These are phyloP conservation scores for Psettodes erumei DNA, from an alignment of 2,113 vertebrate genomes.

Conservation along the genomic window DNA sequence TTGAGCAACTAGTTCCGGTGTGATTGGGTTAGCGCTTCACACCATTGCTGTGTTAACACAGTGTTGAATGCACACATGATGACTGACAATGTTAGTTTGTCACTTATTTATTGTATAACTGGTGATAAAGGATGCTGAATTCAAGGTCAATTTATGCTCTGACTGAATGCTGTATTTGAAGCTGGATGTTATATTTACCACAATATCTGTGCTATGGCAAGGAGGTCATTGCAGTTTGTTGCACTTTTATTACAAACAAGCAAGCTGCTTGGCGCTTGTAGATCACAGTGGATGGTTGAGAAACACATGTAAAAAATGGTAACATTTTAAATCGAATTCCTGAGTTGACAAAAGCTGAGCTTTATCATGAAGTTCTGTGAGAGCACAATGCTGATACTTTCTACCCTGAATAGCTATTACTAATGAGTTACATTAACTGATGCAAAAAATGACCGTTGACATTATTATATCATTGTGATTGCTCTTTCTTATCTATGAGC, in stretches of 20 bases:
- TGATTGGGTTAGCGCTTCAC: slow-evolving; percentile 9
- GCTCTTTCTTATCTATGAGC: neutral
- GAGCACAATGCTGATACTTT: neutral
- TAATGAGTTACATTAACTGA: neutral
- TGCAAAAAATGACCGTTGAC: neutral
- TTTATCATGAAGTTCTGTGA: neutral
- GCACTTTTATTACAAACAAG: neutral
- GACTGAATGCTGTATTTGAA: slow-evolving; percentile 1
- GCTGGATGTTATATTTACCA: no score
- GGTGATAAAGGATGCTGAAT: neutral
- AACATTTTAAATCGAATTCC: neutral
- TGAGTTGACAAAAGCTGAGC: neutral
- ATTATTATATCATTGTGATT: neutral
- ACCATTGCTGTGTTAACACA: slow-evolving; percentile 5
- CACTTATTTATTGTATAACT: slow-evolving; percentile 2
- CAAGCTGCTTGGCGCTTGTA: neutral
- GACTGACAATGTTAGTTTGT: neutral
- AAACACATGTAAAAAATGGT: neutral
- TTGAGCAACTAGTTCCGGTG: slow-evolving; percentile 7
- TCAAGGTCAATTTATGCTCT: slow-evolving; percentile 1
- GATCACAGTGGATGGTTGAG: neutral
- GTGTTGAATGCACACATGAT: neutral
- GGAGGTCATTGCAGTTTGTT: slow-evolving; percentile 4
- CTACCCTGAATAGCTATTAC: neutral
- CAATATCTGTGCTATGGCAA: neutral